Evolutionary conservation across 2,113 vertebrate genomes (phyloP), one percentile per base, ranked within the genome.

Genomic region (Megaleporinus macrocephalus): DNA sequence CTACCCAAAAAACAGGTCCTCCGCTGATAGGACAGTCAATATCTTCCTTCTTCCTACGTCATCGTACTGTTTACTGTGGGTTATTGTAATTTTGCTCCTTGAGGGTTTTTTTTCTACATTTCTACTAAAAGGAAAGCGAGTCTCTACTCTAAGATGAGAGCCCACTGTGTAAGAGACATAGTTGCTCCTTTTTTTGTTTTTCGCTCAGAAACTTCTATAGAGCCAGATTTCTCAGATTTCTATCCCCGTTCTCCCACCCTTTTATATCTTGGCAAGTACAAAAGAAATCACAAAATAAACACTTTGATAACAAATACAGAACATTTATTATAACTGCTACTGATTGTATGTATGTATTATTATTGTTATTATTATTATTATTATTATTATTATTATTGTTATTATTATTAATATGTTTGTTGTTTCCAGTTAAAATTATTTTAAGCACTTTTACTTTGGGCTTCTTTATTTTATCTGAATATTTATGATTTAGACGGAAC

Each of bases 401-500:
- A 73, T 82, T 82, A 33, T 82, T 76, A 27, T 79, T 78, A 55
- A 93, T 94, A 76, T 77, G 57, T 49, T 85, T 79, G 14, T 78
- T 86, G n/a, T 94, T 95, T 93, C 93, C 91, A 93, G 93, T 94
- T 94, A 88, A 93, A 93, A 90, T 91, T 94, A 91, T 93, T 93
- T 95, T 95, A 93, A 93, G 95, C 96, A 97, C 96, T 97, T 97
- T 97, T 95, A 95, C 94, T 94, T 93, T 92, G 90, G 91, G 87
- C 92, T 95, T 93, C 93, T 95, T 93, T 94, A 89, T 95, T 96
- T 93, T 94, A 74, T 96, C 94, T 96, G 94, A 93, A 94, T 99
- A 99, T 99, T 99, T 99, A 98, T 98, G 96, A 97, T 93, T 86
- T 95, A 93, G 94, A 94, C 91, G 91, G 92, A 93, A 89, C 89